Base-by-base conservation (phyloP, 2,797 vertebrate genomes). In the Atherinosoma microstoma region DNA sequence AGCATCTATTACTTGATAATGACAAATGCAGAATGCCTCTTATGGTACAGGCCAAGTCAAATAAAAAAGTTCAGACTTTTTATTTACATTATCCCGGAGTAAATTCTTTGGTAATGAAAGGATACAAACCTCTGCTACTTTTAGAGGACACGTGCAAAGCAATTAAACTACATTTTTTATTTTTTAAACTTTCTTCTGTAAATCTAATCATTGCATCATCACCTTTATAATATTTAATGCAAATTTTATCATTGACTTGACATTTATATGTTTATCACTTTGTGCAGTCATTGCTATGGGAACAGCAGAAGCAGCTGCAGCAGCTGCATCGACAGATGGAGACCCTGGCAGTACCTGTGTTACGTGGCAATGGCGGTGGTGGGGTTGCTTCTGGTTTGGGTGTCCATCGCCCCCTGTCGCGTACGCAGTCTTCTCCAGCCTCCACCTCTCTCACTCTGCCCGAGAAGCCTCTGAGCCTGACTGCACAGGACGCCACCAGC, bases 381-480 rank as follows among this genome's bases (percentile, higher is more conserved):
- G 76, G 73, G 1, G 76, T 80, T 0, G 54, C 81, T 0, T 35
- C 79, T n/a, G 66, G 67, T 20, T 24, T 92, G 45, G 74, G 79
- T 0, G 78, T 93, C 38, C 98, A 98, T 90, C 95, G 96, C 0
- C 96, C 96, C 0, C 92, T 99, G 59, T 96, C 96, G 11, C 94
- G 98, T 59, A 94, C 97, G 0, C 97, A 97, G 88, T 99, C 98
- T 0, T 98, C 97, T 16, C 98, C 98, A 0, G 97, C 98, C 29
- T 96, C 96, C 0, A 97, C 97, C 0, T 96, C 95, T 8, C 89
- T 96, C 54, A 95, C 96, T 13, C 89, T 97, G 29, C 70, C 95
- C 1, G 92, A 96, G 84, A 95, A 94, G 76, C 70, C 94, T 0
- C 85, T 96, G 64, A 84, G 93, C 34, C 89, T 96, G 70, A 57